phyloP scores from a whole-genome alignment of 2,113 vertebrate genomes.

The Hemiscyllium ocellatum region DNA sequence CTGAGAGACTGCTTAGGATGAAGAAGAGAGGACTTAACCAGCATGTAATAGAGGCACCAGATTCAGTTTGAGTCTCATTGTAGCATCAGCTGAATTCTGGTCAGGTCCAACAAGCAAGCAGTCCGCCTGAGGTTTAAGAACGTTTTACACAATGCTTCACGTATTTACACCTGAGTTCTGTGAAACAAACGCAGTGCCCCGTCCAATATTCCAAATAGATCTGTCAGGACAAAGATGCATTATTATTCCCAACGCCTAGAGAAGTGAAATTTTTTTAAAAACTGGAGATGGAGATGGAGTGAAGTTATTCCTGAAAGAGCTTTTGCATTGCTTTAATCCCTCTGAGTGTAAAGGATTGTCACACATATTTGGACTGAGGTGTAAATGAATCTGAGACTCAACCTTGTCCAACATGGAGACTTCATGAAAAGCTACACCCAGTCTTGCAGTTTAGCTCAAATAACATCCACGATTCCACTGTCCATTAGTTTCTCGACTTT shows the following conservation, averaged over 20 bases:
- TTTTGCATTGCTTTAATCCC: neutral
- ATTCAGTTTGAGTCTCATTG: neutral
- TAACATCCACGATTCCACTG: neutral
- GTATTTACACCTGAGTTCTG: neutral
- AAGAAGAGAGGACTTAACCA: no score
- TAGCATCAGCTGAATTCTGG: neutral
- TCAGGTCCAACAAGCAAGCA: neutral
- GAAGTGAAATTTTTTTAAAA: neutral
- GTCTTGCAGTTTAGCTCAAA: neutral
- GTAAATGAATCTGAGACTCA: neutral
- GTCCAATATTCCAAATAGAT: neutral
- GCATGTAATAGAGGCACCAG: neutral
- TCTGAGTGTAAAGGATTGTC: neutral
- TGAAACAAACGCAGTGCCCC: neutral
- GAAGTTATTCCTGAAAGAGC: no score
- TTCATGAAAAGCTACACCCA: neutral
- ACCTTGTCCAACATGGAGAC: neutral
- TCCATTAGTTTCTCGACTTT: neutral
- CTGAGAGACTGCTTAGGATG: no score
- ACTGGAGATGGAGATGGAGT: neutral
- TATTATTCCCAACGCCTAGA: neutral
- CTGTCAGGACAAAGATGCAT: neutral
- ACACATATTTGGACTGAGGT: no score
- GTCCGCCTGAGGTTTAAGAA: neutral
- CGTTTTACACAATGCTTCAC: neutral